Base-by-base conservation (phyloP, 2,888 invertebrate species). In the Petrolisthes cinctipes region DNA sequence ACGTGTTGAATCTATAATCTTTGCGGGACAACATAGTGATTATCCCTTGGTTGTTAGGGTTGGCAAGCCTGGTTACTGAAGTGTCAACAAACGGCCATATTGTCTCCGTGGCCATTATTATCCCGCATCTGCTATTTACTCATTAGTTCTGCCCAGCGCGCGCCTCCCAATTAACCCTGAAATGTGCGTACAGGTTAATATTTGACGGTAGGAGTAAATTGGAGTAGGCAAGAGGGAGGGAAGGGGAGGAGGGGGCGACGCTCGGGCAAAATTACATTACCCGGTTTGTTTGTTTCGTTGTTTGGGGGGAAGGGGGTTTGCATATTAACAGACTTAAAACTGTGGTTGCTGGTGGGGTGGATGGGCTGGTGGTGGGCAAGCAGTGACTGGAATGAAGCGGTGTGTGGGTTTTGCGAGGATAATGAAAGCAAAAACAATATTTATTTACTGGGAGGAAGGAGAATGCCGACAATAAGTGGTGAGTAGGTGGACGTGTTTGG, bases 171-270 rank as follows among this genome's bases (percentile, higher is more conserved):
- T 61, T 61, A 11, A 61, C 61, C 61, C 11, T 61, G 11, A 71
- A 71, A 71, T 71, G 71, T 71, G 17, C 20, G 20, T 20, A n/a
- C 6, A 11, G 14, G 6, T 71, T 17, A 11, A 17, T 61, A 37
- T 61, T 61, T 61, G 61, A 61, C 61, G 61, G 61, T 17, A 11
- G 61, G n/a, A n/a, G n/a, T n/a, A n/a, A 71, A n/a, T 6, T 11
- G 20, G 71, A n/a, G 71, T n/a, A n/a, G 20, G 71, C 6, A 20
- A 71, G 71, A 71, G n/a, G 20, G n/a, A 53, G 51, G 78, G n/a
- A 9, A 78, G 78, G 51, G 78, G 51, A 53, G n/a, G 78, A 78
- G 53, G 51, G 78, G 51, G 75, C 23, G 78, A 78, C 51, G n/a
- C 6, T 11, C 51, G 51, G 17, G 6, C n/a, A 71, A 20, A n/a